Conservation (phyloP, 2,797 vertebrate species). For the Microctenopoma stevenorrisi region DNA sequence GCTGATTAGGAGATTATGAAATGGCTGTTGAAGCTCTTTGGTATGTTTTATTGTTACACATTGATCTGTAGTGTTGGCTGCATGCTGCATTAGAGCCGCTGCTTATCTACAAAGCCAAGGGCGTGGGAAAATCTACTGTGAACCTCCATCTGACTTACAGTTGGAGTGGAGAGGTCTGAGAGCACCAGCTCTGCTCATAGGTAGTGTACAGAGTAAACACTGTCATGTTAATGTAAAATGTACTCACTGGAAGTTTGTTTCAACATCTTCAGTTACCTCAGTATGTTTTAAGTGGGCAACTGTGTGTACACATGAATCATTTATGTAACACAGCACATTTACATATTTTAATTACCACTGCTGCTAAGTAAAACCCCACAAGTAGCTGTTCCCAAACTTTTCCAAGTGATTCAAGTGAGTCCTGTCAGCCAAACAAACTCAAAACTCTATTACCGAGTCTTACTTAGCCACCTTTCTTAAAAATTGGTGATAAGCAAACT, state of each 20-base stretch:
- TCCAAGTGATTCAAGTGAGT: neutral
- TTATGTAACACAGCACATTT: neutral
- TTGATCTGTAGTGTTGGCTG: conserved; percentile 65
- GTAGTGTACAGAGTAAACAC: neutral
- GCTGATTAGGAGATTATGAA: conserved; percentile 76
- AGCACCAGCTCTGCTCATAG: conserved; percentile 7
- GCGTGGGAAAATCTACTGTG: conserved; percentile 69
- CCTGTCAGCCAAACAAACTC: conserved; percentile 6
- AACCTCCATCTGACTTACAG: conserved; percentile 58
- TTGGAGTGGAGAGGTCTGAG: conserved; percentile 22
- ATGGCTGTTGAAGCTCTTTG: conserved; percentile 62
- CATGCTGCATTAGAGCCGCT: conserved; percentile 65
- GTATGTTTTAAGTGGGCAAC: neutral
- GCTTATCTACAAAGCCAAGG: conserved; percentile 74
- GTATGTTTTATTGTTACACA: conserved; percentile 67
- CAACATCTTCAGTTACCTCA: neutral
- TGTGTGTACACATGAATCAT: neutral
- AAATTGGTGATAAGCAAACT: conserved; percentile 37
- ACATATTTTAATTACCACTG: neutral
- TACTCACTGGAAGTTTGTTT: neutral
- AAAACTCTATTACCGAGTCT: conserved; percentile 24
- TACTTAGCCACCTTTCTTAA: conserved; percentile 29
- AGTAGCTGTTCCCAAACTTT: conserved; percentile 15
- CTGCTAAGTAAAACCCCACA: neutral
- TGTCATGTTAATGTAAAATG: conserved; percentile 2